These are phyloP conservation scores for Asobara japonica DNA, from an alignment of 1,140 invertebrate species.

Conservation along the genomic window DNA sequence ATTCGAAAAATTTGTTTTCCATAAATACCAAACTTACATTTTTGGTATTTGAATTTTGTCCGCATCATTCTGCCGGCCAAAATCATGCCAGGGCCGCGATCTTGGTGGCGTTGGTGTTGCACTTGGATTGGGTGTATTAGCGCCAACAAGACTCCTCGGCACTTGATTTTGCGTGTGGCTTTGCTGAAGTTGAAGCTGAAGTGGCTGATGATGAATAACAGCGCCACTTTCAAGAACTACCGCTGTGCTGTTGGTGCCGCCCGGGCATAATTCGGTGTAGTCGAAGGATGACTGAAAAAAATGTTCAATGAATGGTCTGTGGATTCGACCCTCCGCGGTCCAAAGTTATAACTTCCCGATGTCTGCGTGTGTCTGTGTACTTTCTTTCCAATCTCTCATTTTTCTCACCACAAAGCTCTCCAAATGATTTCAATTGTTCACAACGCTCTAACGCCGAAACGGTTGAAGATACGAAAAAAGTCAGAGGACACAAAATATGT, in stretches of 20 bases:
- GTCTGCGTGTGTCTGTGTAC: too few species aligned
- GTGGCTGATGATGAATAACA: constrained; percentile 62
- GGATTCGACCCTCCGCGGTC: too few species aligned
- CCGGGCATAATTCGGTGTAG: constrained; percentile 85
- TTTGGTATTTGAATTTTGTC: constrained; percentile 98
- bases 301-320: background rate
- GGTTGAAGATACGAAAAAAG: too few species aligned
- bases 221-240: constrained; percentile 62
- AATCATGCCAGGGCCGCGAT: constrained; percentile 89
- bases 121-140: constrained; percentile 71
- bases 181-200: constrained; percentile 61
- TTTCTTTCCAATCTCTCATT: too few species aligned
- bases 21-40: constrained; percentile 80
- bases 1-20: too few species aligned
- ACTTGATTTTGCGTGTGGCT: constrained; percentile 57
- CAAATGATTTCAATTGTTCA: too few species aligned
- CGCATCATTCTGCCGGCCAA: constrained; percentile 89
- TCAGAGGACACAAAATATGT: too few species aligned
- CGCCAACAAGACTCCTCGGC: constrained; percentile 66
- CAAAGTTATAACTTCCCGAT: too few species aligned
- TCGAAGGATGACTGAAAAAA: constrained; percentile 79
- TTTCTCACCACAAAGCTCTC: too few species aligned
- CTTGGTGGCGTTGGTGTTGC: constrained; percentile 74
- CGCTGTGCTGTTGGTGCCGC: constrained; percentile 62
- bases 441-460: too few species aligned